A percentile compares a stretch with the other conserved stretches of the same genome.
phyloP scores from a whole-genome alignment of 2,113 vertebrate species.

The Oxyruncus cristatus region DNA sequence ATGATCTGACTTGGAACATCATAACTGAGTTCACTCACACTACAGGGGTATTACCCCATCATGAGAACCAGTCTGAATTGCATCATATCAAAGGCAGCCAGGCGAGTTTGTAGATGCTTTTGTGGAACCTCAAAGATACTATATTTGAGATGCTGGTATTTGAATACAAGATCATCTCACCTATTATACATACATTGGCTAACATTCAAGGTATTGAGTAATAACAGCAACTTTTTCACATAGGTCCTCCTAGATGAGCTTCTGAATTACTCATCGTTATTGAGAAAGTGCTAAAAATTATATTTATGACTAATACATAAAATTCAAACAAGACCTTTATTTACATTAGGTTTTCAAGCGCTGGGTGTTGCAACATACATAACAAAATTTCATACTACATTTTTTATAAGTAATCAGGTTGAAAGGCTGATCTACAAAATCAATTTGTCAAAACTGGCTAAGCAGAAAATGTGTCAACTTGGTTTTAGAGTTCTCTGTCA shows the following conservation, averaged over 20 bases:
- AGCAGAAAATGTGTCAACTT: neutral
- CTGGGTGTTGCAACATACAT: conserved; percentile 23
- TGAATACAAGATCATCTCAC: neutral
- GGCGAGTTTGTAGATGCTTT: accelerated
- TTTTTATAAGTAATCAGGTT: conserved; percentile 27
- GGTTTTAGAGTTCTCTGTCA: neutral
- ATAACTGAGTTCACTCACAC: neutral
- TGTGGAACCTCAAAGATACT: neutral
- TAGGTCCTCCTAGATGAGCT: neutral
- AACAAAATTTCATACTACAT: conserved; percentile 22
- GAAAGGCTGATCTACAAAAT: conserved; percentile 30
- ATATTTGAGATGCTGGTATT: neutral
- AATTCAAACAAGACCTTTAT: conserved; percentile 56
- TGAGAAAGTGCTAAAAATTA: neutral
- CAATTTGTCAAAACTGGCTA: conserved; percentile 33
- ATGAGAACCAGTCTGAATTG: neutral
- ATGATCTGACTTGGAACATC: neutral
- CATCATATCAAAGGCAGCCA: neutral
- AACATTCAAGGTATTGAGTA: neutral
- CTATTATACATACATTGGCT: neutral
- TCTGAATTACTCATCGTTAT: neutral
- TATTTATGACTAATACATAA: conserved; percentile 13
- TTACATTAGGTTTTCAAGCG: conserved; percentile 43
- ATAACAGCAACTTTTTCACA: neutral
- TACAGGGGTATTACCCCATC: too few relatives aligned